phyloP scores from a whole-genome alignment of 23 tunicate genomes.

The Aplidium turbinatum region DNA sequence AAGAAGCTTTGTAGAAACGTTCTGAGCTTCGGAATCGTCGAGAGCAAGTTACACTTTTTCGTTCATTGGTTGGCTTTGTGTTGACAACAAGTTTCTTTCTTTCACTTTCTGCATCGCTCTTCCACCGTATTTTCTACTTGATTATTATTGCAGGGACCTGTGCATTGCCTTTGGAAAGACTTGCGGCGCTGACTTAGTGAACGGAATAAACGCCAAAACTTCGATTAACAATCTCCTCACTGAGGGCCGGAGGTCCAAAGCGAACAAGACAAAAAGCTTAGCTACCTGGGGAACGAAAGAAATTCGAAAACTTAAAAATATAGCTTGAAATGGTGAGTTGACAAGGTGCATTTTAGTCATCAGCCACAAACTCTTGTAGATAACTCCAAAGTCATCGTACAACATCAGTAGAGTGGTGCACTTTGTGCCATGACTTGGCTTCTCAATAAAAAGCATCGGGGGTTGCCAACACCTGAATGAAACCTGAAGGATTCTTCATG shows the following conservation, averaged over 20 bases:
- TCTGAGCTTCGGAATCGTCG: too few relatives aligned
- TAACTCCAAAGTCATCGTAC: too few relatives aligned
- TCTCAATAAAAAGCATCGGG: too few relatives aligned
- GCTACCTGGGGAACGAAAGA: conserved; percentile 92
- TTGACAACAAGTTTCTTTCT: neutral
- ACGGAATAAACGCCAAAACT: conserved; percentile 42
- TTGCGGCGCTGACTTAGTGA: conserved; percentile 48
- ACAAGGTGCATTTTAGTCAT: too few relatives aligned
- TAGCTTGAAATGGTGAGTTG: conserved; percentile 57
- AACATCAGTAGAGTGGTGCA: too few relatives aligned
- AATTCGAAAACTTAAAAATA: conserved; percentile 63
- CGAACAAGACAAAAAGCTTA: conserved; percentile 76
- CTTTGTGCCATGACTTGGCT: too few relatives aligned
- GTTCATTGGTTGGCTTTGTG: too few relatives aligned
- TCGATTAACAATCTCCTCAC: conserved; percentile 65
- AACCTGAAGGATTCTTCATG: too few relatives aligned
- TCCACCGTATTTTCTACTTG: neutral
- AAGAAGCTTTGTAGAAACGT: too few relatives aligned
- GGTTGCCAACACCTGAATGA: too few relatives aligned
- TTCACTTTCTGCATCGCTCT: neutral
- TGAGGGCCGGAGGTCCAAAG: conserved; percentile 82
- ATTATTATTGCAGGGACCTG: conserved; percentile 52
- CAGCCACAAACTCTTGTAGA: too few relatives aligned
- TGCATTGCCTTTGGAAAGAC: conserved; percentile 74
- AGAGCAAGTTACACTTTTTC: too few relatives aligned